Evolutionary conservation across 2,113 vertebrate species (phyloP).

Genomic region (Ascaphus truei): DNA sequence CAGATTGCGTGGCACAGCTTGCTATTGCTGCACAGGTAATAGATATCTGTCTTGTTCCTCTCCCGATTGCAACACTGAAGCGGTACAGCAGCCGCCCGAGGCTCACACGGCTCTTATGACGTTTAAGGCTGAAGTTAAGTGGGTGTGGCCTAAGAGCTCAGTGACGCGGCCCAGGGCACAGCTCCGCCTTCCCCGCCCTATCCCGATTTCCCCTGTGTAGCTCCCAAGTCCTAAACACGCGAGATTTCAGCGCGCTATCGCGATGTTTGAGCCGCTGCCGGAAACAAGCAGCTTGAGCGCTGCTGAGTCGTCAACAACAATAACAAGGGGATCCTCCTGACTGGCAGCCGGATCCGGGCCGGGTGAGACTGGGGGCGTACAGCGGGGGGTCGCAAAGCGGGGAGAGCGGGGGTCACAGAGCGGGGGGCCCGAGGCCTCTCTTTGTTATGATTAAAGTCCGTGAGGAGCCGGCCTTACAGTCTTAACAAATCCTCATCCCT

Average conservation of each 20-base stretch:
- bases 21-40: no score
- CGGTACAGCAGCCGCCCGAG: no score
- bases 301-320: conserved; percentile 36
- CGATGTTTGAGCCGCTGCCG: conserved; percentile 22
- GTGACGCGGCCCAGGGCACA: background rate
- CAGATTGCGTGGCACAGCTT: no score
- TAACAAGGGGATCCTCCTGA: conserved; percentile 27
- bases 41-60: no score
- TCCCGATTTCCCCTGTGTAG: background rate
- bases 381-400: background rate
- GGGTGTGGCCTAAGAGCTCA: no score
- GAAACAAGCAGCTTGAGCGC: conserved; percentile 20
- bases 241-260: background rate
- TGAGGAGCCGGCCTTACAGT: background rate
- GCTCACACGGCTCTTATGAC: no score
- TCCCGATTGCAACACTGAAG: no score
- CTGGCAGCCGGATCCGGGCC: background rate
- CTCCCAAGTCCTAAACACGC: background rate
- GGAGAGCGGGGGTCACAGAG: background rate
- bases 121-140: no score
- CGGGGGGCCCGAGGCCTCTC: no score
- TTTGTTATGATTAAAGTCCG: background rate
- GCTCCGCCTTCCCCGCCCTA: background rate
- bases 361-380: conserved; percentile 14
- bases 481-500: conserved; percentile 5